Percentiles rank a stretch among this genome's conserved stretches.
These are phyloP conservation scores for Cygnus buccinator DNA, from an alignment of 2,113 vertebrate genomes.

Conservation along the genomic window DNA sequence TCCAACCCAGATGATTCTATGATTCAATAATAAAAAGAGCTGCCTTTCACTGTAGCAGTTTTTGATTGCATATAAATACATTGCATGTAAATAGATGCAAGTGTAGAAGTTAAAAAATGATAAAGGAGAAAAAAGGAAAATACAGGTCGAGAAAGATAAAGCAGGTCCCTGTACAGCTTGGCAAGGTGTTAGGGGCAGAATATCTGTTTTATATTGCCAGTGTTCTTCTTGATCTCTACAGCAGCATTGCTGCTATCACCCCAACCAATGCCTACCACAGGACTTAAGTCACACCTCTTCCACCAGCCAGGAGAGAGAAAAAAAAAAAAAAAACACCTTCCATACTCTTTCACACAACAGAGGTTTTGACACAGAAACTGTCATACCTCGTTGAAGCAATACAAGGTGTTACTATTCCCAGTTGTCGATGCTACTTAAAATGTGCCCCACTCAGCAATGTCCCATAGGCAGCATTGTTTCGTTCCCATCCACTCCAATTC, in stretches of 20 bases:
- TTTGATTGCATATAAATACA: accelerated
- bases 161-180: not conserved
- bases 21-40: too few relatives aligned
- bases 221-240: not conserved
- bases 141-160: not conserved
- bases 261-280: accelerated
- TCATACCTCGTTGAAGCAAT: not conserved
- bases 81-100: accelerated
- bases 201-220: not conserved
- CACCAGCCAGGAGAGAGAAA: not conserved
- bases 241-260: not conserved
- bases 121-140: not conserved
- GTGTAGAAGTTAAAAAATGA: not conserved
- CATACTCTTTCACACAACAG: too few relatives aligned
- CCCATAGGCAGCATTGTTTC: accelerated
- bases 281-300: not conserved
- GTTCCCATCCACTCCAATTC: accelerated
- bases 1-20: too few relatives aligned
- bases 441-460: accelerated
- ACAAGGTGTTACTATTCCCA: not conserved
- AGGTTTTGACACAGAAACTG: not conserved
- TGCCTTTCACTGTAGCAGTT: not conserved
- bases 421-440: accelerated
- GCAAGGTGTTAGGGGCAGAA: not conserved
- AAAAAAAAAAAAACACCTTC: not conserved